Conservation (phyloP, 1,140 invertebrate genomes). For the Diuraphis noxia region DNA sequence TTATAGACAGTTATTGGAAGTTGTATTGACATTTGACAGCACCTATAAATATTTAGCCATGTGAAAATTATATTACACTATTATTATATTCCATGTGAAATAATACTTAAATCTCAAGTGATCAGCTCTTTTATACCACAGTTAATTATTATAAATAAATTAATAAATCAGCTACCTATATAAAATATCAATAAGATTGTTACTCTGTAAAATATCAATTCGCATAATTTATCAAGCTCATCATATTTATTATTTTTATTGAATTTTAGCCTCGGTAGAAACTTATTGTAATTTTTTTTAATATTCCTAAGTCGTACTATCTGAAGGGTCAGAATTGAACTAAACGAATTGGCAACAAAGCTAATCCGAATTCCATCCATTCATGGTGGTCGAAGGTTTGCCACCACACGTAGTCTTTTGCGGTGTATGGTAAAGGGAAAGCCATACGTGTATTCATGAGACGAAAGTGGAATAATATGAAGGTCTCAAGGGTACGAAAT, state of each 20-base stretch:
- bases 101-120: not conserved
- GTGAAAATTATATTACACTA: not conserved
- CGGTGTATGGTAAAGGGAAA: not conserved
- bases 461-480: constrained; percentile 42
- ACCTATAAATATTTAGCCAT: no score
- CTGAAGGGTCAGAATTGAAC: not conserved
- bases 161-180: not conserved
- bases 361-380: constrained; percentile 19
- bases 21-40: not conserved
- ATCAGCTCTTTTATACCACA: not conserved
- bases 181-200: not conserved
- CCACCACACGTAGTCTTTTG: not conserved
- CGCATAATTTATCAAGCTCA: not conserved
- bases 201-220: not conserved
- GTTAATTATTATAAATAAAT: no score
- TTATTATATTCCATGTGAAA: not conserved
- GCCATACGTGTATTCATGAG: constrained; percentile 35
- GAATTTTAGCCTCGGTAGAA: not conserved
- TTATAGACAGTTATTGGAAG: not conserved
- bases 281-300: constrained; percentile 14
- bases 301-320: not conserved
- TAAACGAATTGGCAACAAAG: not conserved
- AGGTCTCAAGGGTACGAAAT: constrained; percentile 19
- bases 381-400: not conserved
- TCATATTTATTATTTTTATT: constrained; percentile 14